Evolutionary conservation across 2,113 vertebrate species (phyloP), one percentile per base, ranked within the genome.

Genomic region (Corvus moneduloides): DNA sequence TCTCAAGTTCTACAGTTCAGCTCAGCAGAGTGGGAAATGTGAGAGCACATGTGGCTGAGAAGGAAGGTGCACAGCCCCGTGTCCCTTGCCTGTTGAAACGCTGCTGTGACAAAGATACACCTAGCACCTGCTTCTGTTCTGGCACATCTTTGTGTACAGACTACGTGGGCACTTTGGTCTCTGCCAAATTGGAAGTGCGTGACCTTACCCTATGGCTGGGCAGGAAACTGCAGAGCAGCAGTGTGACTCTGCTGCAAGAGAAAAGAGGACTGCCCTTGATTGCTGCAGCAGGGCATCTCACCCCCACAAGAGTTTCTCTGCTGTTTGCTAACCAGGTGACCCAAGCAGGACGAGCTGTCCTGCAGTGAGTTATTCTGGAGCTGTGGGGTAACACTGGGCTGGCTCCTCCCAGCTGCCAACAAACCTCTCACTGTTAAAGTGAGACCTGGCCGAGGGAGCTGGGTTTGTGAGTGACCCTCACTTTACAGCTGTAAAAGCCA

Each of bases 391-490:
- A 6, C 35, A 1, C 44, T 4, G 30, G 30, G 54, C 64, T 69
- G 79, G 44, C 54, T 8, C 13, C 55, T 61, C 66, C 66, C 55
- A 24, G 1, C 24, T 51, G 66, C 55, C 55, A 24, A 1, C 2
- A 3, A 51, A 24, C 16, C 5, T 4, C 55, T 35, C 80, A 3
- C 26, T 21, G 80, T 4, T 16, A 2, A 16, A 10, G 79, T 5
- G 66, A 35, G 46, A 4, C 10, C 37, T 43, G 66, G 19, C 18
- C 7, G 2, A 3, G 28, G 1, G 3, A 52, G 16, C 46, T 35
- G 37, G 15, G 1, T 61, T 71, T 13, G 1, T 7, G 32, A 3
- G 46, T 43, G 55, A 3, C 66, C 3, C 46, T 58, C 27, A 1
- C 27, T 59, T 2, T 10, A 6, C 59, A 37, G 3, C 24, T 39